Conservation (phyloP, 2,797 vertebrate genomes). For the Chromobotia macracanthus region DNA sequence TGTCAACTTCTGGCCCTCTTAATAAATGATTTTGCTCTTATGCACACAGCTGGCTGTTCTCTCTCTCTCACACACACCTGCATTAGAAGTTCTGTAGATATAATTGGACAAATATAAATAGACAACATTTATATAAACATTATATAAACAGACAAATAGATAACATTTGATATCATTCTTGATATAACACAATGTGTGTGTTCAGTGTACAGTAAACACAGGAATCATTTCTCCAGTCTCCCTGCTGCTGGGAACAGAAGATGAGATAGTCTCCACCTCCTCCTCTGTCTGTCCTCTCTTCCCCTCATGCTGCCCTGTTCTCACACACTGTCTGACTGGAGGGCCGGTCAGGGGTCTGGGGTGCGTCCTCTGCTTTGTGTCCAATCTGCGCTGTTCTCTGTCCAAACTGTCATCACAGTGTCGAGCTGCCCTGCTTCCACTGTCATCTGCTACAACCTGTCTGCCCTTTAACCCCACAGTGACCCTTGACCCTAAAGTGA, state of each 20-base stretch:
- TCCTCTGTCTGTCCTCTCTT: slow-evolving; percentile 60
- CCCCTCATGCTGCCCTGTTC: slow-evolving; percentile 74
- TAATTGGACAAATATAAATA: too few relatives aligned
- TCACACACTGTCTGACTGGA: slow-evolving; percentile 65
- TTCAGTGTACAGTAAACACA: neutral
- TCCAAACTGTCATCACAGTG: slow-evolving; percentile 63
- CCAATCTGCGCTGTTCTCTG: slow-evolving; percentile 65
- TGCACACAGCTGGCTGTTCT: too few relatives aligned
- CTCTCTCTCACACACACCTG: too few relatives aligned
- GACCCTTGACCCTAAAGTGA: slow-evolving; percentile 14
- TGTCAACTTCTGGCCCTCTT: too few relatives aligned
- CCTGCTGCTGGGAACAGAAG: slow-evolving; percentile 3
- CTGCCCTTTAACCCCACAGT: slow-evolving; percentile 68
- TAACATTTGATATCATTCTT: too few relatives aligned
- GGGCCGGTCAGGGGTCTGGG: slow-evolving; percentile 18
- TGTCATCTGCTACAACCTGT: slow-evolving; percentile 67
- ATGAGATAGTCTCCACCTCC: neutral
- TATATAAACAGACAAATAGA: too few relatives aligned
- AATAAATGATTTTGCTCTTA: too few relatives aligned
- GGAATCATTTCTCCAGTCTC: neutral
- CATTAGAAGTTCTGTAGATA: too few relatives aligned
- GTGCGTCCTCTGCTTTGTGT: neutral
- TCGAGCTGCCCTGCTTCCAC: slow-evolving; percentile 74
- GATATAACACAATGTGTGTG: too few relatives aligned
- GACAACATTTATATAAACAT: too few relatives aligned